Evolutionary conservation across 2,113 vertebrate genomes (phyloP), one percentile per base, ranked within the genome.

Genomic region (Cygnus atratus): DNA sequence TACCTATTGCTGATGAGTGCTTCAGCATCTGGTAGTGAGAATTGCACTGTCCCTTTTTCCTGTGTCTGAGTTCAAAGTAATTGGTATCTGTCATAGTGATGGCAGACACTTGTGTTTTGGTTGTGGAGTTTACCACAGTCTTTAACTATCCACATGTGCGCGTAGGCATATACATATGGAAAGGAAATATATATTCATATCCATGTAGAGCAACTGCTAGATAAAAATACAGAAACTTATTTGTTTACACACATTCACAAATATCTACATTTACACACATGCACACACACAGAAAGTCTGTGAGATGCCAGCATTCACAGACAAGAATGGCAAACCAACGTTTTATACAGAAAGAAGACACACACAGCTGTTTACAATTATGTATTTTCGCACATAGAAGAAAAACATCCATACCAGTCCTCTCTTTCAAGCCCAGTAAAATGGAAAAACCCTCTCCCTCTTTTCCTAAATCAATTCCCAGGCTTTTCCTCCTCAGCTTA

Each of bases 331-430:
- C 18, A 84, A 72, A 24, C 3, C 22, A 31, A 13, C 21, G 6
- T 35, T 77, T 63, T 44, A 16, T 50, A 50, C 9, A 39, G 20
- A 63, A 77, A 54, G 29, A 76, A 11, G 29, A 44, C 35, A 16
- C 7, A 48, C 37, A 43, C 4, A 22, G 20, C 52, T 68, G 14
- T 44, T 81, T 61, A 59, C n/a, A 82, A 63, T 80, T 20, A 9
- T 17, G 44, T 8, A 9, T 59, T 84, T 84, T 63, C 15, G 26
- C 22, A 29, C 10, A 29, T 9, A 20, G 7, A 10, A n/a, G 33
- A 58, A 33, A 14, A 14, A 0, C 2, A 29, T 4, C 11, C 8
- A 4, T 39, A 41, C 12, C 35, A 29, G 25, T 43, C n/a, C 13
- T 50, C 18, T 20, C 20, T 66, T 44, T 63, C 73, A 44, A 90